A percentile compares a stretch with the other conserved stretches of the same genome.
These are phyloP conservation scores for Ametastegia equiseti DNA, from an alignment of 2,888 invertebrate species.

Conservation along the genomic window DNA sequence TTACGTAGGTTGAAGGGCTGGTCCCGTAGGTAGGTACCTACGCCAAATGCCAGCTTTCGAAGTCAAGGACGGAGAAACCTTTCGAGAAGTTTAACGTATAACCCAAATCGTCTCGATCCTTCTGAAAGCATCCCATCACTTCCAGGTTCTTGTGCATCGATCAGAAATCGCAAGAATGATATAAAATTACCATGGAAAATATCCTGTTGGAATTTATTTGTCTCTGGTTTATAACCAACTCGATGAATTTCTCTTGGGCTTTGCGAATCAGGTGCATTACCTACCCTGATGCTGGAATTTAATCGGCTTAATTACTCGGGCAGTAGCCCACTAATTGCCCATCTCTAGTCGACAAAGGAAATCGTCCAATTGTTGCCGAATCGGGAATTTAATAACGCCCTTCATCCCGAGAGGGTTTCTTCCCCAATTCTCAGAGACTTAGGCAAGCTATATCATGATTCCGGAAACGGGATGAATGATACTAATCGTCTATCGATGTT, in stretches of 20 bases:
- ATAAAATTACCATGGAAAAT: background rate
- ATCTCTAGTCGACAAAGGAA: background rate
- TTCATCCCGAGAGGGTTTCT: background rate
- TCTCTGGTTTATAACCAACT: background rate
- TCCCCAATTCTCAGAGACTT: background rate
- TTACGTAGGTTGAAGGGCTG: slow-evolving; percentile 33
- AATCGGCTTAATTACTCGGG: slow-evolving; percentile 21
- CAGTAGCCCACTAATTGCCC: slow-evolving; percentile 15
- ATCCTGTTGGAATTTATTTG: background rate
- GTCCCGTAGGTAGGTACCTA: slow-evolving; percentile 14
- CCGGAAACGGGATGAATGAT: background rate
- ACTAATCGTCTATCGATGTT: slow-evolving; percentile 4
- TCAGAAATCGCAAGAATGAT: background rate
- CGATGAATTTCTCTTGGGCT: background rate
- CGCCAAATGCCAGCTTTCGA: slow-evolving; percentile 10
- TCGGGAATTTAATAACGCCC: background rate
- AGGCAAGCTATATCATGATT: background rate
- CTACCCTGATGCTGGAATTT: background rate
- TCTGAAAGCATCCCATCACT: background rate
- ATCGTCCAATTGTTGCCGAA: background rate
- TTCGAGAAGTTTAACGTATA: background rate
- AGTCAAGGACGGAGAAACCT: background rate
- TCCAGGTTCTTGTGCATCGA: background rate
- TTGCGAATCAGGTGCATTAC: background rate
- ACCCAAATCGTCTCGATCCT: background rate